These are phyloP conservation scores for Emmelina monodactyla DNA, from an alignment of 2,888 invertebrate species.

Conservation along the genomic window DNA sequence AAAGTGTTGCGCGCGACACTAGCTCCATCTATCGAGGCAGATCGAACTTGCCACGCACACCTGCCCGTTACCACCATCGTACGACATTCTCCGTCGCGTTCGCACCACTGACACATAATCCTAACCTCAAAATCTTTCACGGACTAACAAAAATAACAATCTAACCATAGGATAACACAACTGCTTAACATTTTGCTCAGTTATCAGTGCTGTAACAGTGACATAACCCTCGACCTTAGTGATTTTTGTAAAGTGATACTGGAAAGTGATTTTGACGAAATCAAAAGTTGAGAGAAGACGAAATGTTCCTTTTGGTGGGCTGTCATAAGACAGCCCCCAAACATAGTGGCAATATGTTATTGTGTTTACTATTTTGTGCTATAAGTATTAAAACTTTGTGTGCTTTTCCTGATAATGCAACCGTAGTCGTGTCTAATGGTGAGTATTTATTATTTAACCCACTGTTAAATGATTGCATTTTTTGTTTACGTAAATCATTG, in stretches of 20 bases:
- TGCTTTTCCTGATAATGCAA: conserved; percentile 41
- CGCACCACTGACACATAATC: conserved; percentile 60
- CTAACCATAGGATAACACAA: conserved; percentile 24
- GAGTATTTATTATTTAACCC: too few relatives aligned
- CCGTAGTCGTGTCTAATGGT: conserved; percentile 37
- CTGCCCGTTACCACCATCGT: conserved; percentile 38
- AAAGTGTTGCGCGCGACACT: conserved; percentile 38
- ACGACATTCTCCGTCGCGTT: conserved; percentile 55
- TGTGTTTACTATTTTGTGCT: conserved; percentile 57
- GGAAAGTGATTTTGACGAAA: conserved; percentile 42
- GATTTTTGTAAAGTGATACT: conserved; percentile 33
- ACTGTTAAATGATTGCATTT: too few relatives aligned
- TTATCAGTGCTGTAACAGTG: conserved; percentile 32
- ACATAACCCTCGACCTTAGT: conserved; percentile 26
- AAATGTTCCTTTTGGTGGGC: conserved; percentile 59
- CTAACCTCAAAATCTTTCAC: conserved; percentile 57
- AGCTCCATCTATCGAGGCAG: conserved; percentile 54
- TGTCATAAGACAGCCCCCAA: conserved; percentile 63
- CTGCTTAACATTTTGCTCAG: conserved; percentile 32
- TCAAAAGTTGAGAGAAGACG: conserved; percentile 55
- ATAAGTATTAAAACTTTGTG: conserved; percentile 45
- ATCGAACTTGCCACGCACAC: conserved; percentile 18
- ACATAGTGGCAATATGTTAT: conserved; percentile 61
- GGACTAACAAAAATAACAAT: not conserved
- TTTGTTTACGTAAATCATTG: too few relatives aligned